phyloP scores from a whole-genome alignment of 2,113 vertebrate species.

The Pholis gunnellus region DNA sequence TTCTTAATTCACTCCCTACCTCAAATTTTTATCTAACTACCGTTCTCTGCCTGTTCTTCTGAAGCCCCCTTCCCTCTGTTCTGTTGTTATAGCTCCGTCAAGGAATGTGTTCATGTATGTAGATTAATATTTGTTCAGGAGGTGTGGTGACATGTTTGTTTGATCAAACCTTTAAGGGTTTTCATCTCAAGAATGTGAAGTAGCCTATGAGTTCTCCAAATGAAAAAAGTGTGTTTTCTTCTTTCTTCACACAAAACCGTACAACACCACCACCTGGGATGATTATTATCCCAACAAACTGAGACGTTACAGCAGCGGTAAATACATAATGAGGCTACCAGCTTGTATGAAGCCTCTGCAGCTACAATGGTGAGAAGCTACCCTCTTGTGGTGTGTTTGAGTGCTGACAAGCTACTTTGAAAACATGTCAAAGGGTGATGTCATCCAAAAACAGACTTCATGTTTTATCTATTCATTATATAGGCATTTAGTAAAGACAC shows the following conservation, averaged over 20 bases:
- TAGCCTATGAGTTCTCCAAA: slow-evolving; percentile 20
- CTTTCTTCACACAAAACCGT: slow-evolving; percentile 32
- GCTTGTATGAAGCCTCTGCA: background rate
- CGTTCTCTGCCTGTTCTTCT: background rate
- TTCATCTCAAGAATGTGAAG: slow-evolving; percentile 52
- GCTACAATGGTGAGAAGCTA: background rate
- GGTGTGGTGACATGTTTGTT: slow-evolving; percentile 58
- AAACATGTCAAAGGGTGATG: background rate
- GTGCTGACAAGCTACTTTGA: background rate
- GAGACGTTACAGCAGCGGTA: background rate
- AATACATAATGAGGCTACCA: background rate
- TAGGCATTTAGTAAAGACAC: background rate
- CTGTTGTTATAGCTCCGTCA: background rate
- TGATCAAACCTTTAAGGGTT: slow-evolving; percentile 20
- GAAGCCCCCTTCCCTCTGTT: background rate
- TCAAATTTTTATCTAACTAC: background rate
- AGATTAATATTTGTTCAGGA: slow-evolving; percentile 52
- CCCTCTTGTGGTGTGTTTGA: slow-evolving; percentile 55
- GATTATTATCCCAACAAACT: background rate
- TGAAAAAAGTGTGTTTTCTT: background rate
- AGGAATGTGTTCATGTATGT: slow-evolving; percentile 33
- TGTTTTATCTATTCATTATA: background rate
- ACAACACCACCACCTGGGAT: background rate
- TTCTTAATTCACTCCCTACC: background rate
- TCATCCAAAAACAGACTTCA: background rate